Evolutionary conservation across 1,140 invertebrate species (phyloP), one percentile per base, ranked within the genome.

Genomic region (Pollicipes pollicipes): DNA sequence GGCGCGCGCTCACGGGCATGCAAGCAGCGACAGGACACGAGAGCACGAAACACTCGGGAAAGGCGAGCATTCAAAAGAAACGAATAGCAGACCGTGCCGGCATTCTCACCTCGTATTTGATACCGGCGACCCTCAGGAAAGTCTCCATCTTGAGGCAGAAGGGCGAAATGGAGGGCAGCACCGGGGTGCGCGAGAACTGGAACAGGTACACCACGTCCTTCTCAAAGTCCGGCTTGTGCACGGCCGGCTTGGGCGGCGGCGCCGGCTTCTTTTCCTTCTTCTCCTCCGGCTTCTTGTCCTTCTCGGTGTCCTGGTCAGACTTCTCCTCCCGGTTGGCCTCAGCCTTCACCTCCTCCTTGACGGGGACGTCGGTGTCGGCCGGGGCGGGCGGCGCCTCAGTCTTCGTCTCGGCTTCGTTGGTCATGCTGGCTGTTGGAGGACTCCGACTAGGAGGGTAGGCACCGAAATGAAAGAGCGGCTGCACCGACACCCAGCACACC

Each of bases 81-180:
- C 37, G 37, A 45, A 45, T 45, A 45, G 37, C 37, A 45, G 37
- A 24, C 37, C 26, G 28, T 30, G 27, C 24, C 6, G 66, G 31
- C 66, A 17, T 37, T 85, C 86, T 86, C 83, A 94, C 92, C 89
- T 95, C 91, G 81, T 95, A 95, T 83, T 92, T 93, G 77, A 95
- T 84, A 75, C 88, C 89, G 75, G 89, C 88, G 75, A 95, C 84
- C 78, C 93, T 84, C 72, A 96, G 83, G 90, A 90, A 95, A 76
- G 92, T 94, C 83, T 96, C 93, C 73, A 95, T 90, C 85, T 95
- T 95, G 76, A 95, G 85, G 82, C 91, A 95, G 80, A 90, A 95
- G 26, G 91, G 89, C 71, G 91, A 94, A 71, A 92, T 82, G 45
- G 90, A 93, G 30, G 91, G 91, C 76, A 95, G 83, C 75, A 90